Base-by-base conservation (phyloP, 2,888 invertebrate species). In the Opisthograptis luteolata region DNA sequence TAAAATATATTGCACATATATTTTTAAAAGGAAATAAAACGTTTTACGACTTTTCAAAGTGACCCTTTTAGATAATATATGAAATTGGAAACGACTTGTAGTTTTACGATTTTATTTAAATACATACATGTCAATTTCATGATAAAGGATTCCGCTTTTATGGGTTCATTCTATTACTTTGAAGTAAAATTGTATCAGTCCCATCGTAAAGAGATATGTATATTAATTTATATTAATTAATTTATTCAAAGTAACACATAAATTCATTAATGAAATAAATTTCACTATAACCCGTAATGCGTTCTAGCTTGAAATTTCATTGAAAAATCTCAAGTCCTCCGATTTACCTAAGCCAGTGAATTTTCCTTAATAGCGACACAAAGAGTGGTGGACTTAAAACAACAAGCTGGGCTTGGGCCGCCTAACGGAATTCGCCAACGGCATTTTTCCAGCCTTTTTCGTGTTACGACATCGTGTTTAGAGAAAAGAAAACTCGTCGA, bases 401-500 rank as follows among this genome's bases (percentile, higher is more conserved):
- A 85, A 86, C 81, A 77, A 78, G 77, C 62, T 55, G 61, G 70
- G 66, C 61, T 56, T 37, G 62, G 31, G 70, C 70, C 70, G 73
- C 74, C 79, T 75, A 66, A 70, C 70, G 69, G 81, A 84, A 84
- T 83, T 76, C 61, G 85, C 85, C 84, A 72, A 77, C 81, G 87
- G 84, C 84, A 76, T 80, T 87, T 82, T 78, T 68, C 84, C 89
- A 81, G 81, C 89, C 89, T 84, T 87, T 90, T 89, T 78, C 87
- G 70, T 89, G 89, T 89, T 79, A 84, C 84, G 78, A 87, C 87
- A 89, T 78, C 85, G 81, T 88, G 88, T 87, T 88, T 87, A 85
- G 84, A 87, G 84, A 79, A 85, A 86, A 80, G 85, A 84, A 87
- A 89, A 84, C 85, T 84, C 83, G 83, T 77, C 81, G 80, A 84